These are phyloP conservation scores for Trididemnum miniatum DNA, from an alignment of 23 tunicate genomes.

Conservation along the genomic window DNA sequence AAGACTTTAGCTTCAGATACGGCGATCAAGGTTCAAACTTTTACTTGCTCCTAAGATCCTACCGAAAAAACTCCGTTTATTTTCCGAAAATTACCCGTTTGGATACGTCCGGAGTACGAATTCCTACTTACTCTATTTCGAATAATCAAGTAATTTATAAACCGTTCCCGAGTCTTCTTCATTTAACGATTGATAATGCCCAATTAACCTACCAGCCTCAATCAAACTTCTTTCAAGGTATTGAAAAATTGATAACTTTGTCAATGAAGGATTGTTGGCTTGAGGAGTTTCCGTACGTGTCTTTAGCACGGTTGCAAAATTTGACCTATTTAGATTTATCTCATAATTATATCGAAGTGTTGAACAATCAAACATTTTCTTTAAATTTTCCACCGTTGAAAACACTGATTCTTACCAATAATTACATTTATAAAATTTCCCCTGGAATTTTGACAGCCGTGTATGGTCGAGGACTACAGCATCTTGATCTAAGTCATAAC, in stretches of 20 bases:
- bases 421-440: background rate
- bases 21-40: background rate
- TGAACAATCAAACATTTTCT: background rate
- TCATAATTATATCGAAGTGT: background rate
- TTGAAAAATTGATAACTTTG: background rate
- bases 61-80: background rate
- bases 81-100: background rate
- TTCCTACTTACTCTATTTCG: background rate
- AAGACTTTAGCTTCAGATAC: background rate
- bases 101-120: background rate
- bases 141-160: background rate
- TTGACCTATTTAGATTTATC: slow-evolving; percentile 22
- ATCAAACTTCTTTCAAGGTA: slow-evolving; percentile 27
- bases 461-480: background rate
- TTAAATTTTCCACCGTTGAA: background rate
- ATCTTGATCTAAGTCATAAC: slow-evolving; percentile 11
- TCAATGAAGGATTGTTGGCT: slow-evolving; percentile 4
- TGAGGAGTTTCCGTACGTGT: slow-evolving; percentile 12
- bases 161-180: background rate
- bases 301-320: background rate
- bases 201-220: slow-evolving; percentile 1
- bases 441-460: background rate
- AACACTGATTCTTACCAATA: slow-evolving; percentile 13
- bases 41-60: background rate
- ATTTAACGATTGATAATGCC: background rate